Evolutionary conservation across 2,888 invertebrate genomes (phyloP), one percentile per base, ranked within the genome.

Genomic region (Xestia rhomboidea): DNA sequence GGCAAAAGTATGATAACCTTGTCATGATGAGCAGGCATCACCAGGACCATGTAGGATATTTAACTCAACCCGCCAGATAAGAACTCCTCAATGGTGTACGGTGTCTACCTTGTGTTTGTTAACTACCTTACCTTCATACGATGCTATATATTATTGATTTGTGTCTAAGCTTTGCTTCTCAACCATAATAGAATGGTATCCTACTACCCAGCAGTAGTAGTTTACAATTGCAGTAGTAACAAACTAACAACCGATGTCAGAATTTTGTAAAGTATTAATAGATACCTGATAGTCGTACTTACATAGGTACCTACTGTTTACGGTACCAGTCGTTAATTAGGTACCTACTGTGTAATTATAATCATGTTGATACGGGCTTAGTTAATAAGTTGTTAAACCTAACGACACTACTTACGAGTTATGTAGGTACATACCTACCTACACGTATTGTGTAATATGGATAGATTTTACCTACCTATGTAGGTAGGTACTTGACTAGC

Each of bases 351-450:
- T 62, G n/a, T 63, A 63, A 51, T 73, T 73, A 34, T 68, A 30
- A 30, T 41, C 38, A 51, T 41, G 18, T 24, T 73, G 34, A 62
- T 21, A 73, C 30, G 51, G 51, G 63, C 11, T 51, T 41, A 73
- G 18, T 34, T 30, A 63, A 30, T 63, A 41, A 41, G 11, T 30
- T 73, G 27, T 74, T 54, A 24, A 73, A 34, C 5, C 30, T 64
- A 30, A 46, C 44, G 34, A 24, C 44, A 54, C 34, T 64, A 3
- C 21, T 44, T 34, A 51, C 38, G 11, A 64, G 18, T 64, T 64
- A n/a, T 54, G 38, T n/a, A n/a, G n/a, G n/a, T 41, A 41, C 41
- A 10, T 41, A 41, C 41, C 38, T 34, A 15, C 11, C 24, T 63
- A 66, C 24, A 57, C 30, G 21, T 69, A 24, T 30, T 60, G 60